Conservation (phyloP, 2,888 invertebrate genomes). For the Gasteruption jaculator region DNA sequence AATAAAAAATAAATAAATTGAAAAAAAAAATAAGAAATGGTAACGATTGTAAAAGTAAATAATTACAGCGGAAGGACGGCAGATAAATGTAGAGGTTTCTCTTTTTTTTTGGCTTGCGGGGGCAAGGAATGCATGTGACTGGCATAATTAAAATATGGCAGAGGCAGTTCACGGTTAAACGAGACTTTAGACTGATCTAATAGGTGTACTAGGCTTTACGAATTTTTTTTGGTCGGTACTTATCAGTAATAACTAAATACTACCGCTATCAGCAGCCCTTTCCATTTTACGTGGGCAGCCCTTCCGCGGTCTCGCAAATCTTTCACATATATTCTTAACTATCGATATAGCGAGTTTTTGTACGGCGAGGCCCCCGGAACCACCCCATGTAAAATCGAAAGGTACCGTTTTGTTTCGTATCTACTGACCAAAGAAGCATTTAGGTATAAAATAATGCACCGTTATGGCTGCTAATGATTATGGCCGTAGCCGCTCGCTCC, state of each 20-base stretch:
- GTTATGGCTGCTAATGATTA: constrained; percentile 44
- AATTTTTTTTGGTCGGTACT: constrained; percentile 16
- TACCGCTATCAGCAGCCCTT: too few relatives aligned
- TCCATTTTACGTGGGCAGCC: too few relatives aligned
- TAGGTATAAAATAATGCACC: constrained; percentile 49
- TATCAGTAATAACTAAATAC: constrained; percentile 12
- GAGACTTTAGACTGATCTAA: constrained; percentile 53
- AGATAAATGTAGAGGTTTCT: constrained; percentile 27
- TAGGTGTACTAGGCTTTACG: constrained; percentile 49
- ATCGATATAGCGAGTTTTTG: too few relatives aligned
- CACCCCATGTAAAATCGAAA: too few relatives aligned
- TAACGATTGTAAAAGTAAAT: constrained; percentile 22
- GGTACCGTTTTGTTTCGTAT: too few relatives aligned
- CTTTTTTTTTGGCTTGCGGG: constrained; percentile 44
- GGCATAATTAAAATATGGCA: constrained; percentile 43
- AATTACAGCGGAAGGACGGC: constrained; percentile 17
- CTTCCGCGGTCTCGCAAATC: too few relatives aligned
- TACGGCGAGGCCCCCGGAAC: too few relatives aligned
- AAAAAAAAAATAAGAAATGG: constrained; percentile 20
- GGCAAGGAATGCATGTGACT: constrained; percentile 38
- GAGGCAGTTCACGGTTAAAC: constrained; percentile 50
- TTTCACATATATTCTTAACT: too few relatives aligned
- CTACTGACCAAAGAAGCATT: too few relatives aligned
- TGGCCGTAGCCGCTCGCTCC: constrained; percentile 36
- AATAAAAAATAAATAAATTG: constrained; percentile 19